phyloP scores from a whole-genome alignment of 2,888 invertebrate genomes.

The Apantesis nais region DNA sequence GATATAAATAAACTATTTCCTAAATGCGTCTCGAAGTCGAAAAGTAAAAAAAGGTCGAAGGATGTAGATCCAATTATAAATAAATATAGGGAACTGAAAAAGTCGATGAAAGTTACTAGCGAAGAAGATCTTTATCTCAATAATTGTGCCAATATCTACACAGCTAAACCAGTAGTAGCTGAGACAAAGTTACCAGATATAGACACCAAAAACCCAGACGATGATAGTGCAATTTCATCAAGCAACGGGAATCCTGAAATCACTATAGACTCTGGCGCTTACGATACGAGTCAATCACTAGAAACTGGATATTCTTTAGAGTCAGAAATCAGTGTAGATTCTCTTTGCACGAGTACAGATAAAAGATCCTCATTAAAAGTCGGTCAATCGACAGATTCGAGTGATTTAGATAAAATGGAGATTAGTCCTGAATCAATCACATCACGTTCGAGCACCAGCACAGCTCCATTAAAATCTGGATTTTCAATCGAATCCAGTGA shows the following conservation, averaged over 20 bases:
- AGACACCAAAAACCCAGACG: slow-evolving; percentile 79
- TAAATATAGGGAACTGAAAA: slow-evolving; percentile 80
- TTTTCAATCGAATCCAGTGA: slow-evolving; percentile 88
- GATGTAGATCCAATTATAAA: slow-evolving; percentile 82
- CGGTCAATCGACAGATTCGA: slow-evolving; percentile 89
- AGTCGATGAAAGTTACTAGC: slow-evolving; percentile 77
- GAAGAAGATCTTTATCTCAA: slow-evolving; percentile 78
- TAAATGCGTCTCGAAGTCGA: slow-evolving; percentile 80
- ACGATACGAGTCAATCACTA: slow-evolving; percentile 80
- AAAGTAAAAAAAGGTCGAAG: slow-evolving; percentile 81
- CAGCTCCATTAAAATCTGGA: slow-evolving; percentile 83
- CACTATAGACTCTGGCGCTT: slow-evolving; percentile 79
- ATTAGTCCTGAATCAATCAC: slow-evolving; percentile 83
- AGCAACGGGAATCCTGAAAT: slow-evolving; percentile 83
- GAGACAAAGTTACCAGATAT: slow-evolving; percentile 70
- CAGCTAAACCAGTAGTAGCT: slow-evolving; percentile 64
- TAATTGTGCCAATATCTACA: slow-evolving; percentile 79
- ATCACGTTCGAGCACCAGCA: slow-evolving; percentile 80
- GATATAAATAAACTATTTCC: slow-evolving; percentile 80
- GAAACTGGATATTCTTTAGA: slow-evolving; percentile 83
- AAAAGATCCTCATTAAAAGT: slow-evolving; percentile 86
- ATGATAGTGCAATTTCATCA: slow-evolving; percentile 79
- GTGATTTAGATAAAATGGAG: slow-evolving; percentile 87
- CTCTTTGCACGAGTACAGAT: slow-evolving; percentile 84
- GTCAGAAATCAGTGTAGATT: slow-evolving; percentile 86